Conservation (phyloP, 2,888 invertebrate genomes). For the Lithophane socia region DNA sequence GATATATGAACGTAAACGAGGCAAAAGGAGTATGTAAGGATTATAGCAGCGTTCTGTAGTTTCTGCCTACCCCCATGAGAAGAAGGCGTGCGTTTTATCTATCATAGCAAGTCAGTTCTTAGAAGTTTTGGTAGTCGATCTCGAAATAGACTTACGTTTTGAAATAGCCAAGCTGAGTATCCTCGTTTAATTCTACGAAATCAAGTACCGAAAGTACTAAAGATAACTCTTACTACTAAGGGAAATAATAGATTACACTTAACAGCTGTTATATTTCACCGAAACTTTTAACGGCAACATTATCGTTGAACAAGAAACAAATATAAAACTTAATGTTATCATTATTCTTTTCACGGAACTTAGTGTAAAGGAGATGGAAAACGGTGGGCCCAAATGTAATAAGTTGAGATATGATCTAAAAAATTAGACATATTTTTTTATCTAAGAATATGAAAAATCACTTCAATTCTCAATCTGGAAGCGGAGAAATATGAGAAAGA, state of each 20-base stretch:
- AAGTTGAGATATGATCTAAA: too few relatives aligned
- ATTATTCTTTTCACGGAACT: constrained; percentile 24
- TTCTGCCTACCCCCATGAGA: too few relatives aligned
- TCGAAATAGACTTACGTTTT: background rate
- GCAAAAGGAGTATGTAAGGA: too few relatives aligned
- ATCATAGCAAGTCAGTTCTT: background rate
- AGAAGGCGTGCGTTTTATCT: too few relatives aligned
- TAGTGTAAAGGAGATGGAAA: too few relatives aligned
- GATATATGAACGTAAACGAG: too few relatives aligned
- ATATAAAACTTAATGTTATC: constrained; percentile 19
- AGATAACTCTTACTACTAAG: background rate
- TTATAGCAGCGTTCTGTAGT: too few relatives aligned
- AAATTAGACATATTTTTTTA: too few relatives aligned
- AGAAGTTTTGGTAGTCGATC: background rate
- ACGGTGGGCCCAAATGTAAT: too few relatives aligned
- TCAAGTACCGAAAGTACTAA: background rate
- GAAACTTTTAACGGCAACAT: constrained; percentile 36
- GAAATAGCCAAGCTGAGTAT: background rate
- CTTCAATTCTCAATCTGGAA: too few relatives aligned
- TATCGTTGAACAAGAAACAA: constrained; percentile 25
- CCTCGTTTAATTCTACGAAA: constrained; percentile 1
- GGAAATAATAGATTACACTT: constrained; percentile 1
- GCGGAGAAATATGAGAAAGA: too few relatives aligned
- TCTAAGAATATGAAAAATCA: too few relatives aligned
- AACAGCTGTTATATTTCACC: constrained; percentile 8